These are phyloP conservation scores for Drosophila fulvimacula DNA, from an alignment of 2,888 invertebrate genomes.

Conservation along the genomic window DNA sequence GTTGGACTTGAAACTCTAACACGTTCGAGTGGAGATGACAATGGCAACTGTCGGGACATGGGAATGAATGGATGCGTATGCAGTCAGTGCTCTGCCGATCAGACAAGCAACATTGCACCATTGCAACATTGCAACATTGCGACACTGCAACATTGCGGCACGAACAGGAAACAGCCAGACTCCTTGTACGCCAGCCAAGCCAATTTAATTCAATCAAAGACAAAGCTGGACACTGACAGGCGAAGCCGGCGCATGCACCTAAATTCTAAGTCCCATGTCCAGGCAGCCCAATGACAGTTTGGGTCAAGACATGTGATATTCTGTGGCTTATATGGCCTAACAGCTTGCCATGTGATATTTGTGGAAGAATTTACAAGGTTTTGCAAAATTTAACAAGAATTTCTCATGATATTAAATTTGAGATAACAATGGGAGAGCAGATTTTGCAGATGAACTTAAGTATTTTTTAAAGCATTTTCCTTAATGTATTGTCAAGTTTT, in stretches of 20 bases:
- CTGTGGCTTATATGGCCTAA: slow-evolving; percentile 4
- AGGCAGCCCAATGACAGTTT: slow-evolving; percentile 27
- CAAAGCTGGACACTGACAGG: slow-evolving; percentile 64
- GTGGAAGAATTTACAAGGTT: not conserved
- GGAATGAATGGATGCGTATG: slow-evolving; percentile 63
- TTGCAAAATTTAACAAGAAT: not conserved
- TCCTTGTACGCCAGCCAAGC: slow-evolving; percentile 31
- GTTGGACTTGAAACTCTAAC: slow-evolving; percentile 55
- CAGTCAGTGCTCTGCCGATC: slow-evolving; percentile 20
- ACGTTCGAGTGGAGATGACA: slow-evolving; percentile 58
- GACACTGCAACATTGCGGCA: slow-evolving; percentile 43
- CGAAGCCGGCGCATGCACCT: slow-evolving; percentile 33
- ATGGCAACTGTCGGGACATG: slow-evolving; percentile 55
- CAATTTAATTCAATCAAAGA: slow-evolving; percentile 79
- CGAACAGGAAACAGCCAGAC: slow-evolving; percentile 37
- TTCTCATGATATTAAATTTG: not conserved
- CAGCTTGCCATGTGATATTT: not conserved
- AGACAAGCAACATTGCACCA: slow-evolving; percentile 17
- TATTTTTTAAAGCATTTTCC: not conserved
- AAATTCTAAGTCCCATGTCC: slow-evolving; percentile 13
- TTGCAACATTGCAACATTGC: slow-evolving; percentile 15
- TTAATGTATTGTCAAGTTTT: not conserved
- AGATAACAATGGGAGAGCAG: not conserved
- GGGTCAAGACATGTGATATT: slow-evolving; percentile 27
- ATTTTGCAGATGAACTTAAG: too few species aligned